phyloP scores from a whole-genome alignment of 2,113 vertebrate genomes.

The Podocnemis expansa region DNA sequence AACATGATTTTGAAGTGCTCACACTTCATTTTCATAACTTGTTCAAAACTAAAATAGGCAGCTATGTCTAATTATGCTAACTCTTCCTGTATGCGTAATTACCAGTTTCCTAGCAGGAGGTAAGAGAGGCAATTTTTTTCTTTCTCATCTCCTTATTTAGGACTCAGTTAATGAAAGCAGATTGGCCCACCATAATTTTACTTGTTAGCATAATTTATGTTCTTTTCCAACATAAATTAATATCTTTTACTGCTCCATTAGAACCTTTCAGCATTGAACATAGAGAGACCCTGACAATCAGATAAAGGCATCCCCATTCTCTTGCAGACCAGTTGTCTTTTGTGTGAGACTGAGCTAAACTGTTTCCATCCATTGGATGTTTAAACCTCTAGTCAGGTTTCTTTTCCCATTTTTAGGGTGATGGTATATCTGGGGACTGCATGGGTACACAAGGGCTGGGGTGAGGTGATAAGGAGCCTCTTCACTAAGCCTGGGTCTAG shows the following conservation, averaged over 20 bases:
- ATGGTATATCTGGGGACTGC: neutral
- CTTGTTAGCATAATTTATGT: constrained; percentile 1
- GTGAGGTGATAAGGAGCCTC: neutral
- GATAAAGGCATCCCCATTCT: rapidly evolving
- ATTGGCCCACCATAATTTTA: neutral
- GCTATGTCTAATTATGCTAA: constrained; percentile 62
- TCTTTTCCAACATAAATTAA: constrained; percentile 10
- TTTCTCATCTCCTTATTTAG: constrained; percentile 17
- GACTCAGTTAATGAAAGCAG: constrained; percentile 40
- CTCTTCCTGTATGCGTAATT: constrained; percentile 45
- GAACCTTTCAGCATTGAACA: neutral
- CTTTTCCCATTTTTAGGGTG: neutral
- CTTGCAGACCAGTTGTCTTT: rapidly evolving
- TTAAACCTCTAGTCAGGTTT: neutral
- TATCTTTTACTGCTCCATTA: constrained; percentile 13
- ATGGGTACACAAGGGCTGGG: neutral
- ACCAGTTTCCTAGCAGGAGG: constrained; percentile 12
- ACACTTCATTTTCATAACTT: constrained; percentile 49
- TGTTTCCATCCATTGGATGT: neutral
- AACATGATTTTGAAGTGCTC: constrained; percentile 39
- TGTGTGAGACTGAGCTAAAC: neutral
- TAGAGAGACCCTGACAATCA: neutral
- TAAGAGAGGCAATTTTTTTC: neutral
- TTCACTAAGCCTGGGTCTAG: neutral
- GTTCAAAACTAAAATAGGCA: constrained; percentile 49